Percentiles rank a stretch among this genome's conserved stretches.
Conservation (phyloP, 2,113 vertebrate genomes). For the Accipiter virgatus region DNA sequence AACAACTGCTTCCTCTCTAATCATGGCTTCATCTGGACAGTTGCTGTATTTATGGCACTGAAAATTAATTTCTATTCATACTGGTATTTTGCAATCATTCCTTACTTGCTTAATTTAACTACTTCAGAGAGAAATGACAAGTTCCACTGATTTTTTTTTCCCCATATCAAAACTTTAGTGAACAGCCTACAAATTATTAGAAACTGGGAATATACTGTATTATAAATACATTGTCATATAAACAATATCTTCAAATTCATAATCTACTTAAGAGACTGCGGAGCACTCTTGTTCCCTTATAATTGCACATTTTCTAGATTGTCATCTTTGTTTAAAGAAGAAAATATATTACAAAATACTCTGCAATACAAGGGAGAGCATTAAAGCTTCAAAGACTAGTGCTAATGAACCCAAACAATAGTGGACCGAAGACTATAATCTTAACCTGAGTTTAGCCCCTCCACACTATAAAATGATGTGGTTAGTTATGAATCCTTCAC, state of each 20-base stretch:
- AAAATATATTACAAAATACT: neutral
- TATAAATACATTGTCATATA: neutral
- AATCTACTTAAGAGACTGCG: neutral
- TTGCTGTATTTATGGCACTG: neutral
- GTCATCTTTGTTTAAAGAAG: neutral
- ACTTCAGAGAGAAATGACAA: neutral
- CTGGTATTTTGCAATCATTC: neutral
- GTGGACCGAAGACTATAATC: neutral
- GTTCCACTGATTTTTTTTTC: neutral
- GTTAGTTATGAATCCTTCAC: neutral
- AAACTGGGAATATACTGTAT: neutral
- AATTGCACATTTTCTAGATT: neutral
- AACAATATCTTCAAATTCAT: neutral
- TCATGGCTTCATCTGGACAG: neutral
- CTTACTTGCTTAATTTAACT: neutral
- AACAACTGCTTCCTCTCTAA: neutral
- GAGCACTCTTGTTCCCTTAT: neutral
- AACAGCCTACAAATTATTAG: neutral
- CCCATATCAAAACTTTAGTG: neutral
- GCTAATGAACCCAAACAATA: neutral
- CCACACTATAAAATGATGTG: neutral
- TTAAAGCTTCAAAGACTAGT: neutral
- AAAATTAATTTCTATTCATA: neutral
- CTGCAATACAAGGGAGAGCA: neutral
- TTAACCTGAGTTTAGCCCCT: neutral